phyloP scores from a whole-genome alignment of 2,113 vertebrate genomes.

The Anhinga rufa region DNA sequence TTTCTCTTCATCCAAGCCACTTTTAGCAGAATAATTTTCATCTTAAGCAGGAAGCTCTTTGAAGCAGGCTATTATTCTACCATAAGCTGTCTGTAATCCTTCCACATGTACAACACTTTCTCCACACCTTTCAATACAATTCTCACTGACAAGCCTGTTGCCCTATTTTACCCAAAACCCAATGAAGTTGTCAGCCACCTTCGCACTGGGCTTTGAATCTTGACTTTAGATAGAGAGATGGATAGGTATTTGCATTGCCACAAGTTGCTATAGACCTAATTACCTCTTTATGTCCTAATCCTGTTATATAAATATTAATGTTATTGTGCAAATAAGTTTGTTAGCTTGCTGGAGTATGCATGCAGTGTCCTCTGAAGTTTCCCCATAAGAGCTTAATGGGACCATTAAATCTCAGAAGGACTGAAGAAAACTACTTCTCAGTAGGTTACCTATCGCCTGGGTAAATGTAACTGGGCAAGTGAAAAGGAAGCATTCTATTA shows the following conservation, averaged over 20 bases:
- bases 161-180: neutral
- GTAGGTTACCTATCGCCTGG: neutral
- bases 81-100: neutral
- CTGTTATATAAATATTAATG: neutral
- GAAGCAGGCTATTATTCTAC: neutral
- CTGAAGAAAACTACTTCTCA: neutral
- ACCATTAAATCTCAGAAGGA: neutral
- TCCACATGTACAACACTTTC: neutral
- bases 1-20: neutral
- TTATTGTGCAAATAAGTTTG: neutral
- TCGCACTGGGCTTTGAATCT: neutral
- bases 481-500: neutral
- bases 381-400: neutral
- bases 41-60: slow-evolving; percentile 1
- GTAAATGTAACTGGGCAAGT: neutral
- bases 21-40: neutral
- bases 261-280: neutral
- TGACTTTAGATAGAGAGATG: neutral
- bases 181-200: neutral
- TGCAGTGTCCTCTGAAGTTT: neutral
- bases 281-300: neutral
- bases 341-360: neutral
- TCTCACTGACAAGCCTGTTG: neutral
- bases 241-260: neutral
- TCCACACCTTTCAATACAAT: neutral